Evolutionary conservation across 2,888 invertebrate species (phyloP).

Genomic region (Agrotis puta): DNA sequence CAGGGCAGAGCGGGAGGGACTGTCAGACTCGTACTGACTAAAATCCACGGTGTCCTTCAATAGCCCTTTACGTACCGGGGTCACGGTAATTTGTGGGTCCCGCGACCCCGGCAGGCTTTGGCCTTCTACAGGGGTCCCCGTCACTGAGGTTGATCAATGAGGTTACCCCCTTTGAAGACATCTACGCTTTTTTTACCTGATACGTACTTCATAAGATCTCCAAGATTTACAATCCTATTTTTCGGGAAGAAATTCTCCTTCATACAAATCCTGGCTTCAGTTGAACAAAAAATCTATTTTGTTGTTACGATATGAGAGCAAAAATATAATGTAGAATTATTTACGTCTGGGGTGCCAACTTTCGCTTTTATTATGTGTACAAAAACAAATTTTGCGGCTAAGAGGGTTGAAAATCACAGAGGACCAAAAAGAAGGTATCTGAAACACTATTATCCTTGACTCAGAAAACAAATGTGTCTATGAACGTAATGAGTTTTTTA

Average conservation of each 20-base stretch:
- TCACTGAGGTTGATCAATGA: no score
- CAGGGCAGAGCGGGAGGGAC: no score
- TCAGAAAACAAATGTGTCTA: slow-evolving; percentile 22
- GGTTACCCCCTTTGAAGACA: no score
- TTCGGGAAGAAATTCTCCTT: neutral
- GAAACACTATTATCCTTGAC: slow-evolving; percentile 29
- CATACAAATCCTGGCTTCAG: neutral
- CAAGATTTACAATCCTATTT: neutral
- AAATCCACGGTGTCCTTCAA: no score
- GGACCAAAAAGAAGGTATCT: slow-evolving; percentile 27
- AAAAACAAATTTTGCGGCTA: neutral
- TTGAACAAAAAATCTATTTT: neutral
- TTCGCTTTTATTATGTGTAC: neutral
- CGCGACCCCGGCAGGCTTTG: no score
- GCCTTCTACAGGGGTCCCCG: no score
- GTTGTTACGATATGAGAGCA: neutral
- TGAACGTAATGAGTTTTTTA: slow-evolving; percentile 21
- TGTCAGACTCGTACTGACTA: no score
- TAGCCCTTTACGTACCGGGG: no score
- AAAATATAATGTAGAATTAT: no score
- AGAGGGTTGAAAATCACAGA: slow-evolving; percentile 21
- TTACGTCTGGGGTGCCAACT: neutral
- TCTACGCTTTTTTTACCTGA: neutral
- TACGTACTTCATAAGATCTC: neutral
- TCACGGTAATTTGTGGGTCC: no score